A percentile compares a stretch with the other conserved stretches of the same genome.
phyloP scores from a whole-genome alignment of 2,888 invertebrate genomes.

The Nipponacmea schrenckii region DNA sequence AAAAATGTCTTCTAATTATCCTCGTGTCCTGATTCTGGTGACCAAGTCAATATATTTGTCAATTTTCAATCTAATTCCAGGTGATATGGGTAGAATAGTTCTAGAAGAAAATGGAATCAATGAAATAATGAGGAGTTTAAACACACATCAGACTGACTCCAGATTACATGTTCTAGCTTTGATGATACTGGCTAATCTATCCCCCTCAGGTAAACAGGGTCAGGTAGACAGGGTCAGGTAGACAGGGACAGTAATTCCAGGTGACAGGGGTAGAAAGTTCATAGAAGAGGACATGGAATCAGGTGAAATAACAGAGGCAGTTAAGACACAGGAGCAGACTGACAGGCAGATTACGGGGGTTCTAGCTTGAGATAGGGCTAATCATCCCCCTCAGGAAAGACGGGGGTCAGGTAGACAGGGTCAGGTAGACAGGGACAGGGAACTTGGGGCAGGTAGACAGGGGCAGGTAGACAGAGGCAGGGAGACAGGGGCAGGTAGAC shows the following conservation, averaged over 20 bases:
- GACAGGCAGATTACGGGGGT: too few species aligned
- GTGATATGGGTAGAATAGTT: slow-evolving; percentile 21
- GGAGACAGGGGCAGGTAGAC: too few species aligned
- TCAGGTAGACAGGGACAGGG: not conserved
- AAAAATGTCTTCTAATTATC: too few species aligned
- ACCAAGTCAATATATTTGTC: too few species aligned
- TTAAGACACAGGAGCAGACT: too few species aligned
- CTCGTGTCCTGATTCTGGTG: too few species aligned
- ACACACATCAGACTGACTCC: slow-evolving; percentile 24
- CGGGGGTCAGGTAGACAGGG: slow-evolving; percentile 6
- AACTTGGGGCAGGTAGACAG: too few species aligned
- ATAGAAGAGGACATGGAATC: too few species aligned
- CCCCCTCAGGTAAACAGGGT: slow-evolving; percentile 25
- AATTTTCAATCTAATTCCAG: too few species aligned
- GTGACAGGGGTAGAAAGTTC: not conserved
- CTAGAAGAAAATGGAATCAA: slow-evolving; percentile 24
- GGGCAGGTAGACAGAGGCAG: not conserved
- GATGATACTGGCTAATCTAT: slow-evolving; percentile 29
- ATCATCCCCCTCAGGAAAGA: slow-evolving; percentile 26
- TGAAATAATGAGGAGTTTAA: slow-evolving; percentile 21
- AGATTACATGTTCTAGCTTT: slow-evolving; percentile 30
- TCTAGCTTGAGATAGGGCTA: slow-evolving; percentile 31
- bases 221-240: slow-evolving; percentile 3
- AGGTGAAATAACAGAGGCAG: too few species aligned
- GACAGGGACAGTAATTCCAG: not conserved